A percentile compares a stretch with the other conserved stretches of the same genome.
phyloP scores from a whole-genome alignment of 2,797 vertebrate species.

The Parauchenoglanis ngamensis region DNA sequence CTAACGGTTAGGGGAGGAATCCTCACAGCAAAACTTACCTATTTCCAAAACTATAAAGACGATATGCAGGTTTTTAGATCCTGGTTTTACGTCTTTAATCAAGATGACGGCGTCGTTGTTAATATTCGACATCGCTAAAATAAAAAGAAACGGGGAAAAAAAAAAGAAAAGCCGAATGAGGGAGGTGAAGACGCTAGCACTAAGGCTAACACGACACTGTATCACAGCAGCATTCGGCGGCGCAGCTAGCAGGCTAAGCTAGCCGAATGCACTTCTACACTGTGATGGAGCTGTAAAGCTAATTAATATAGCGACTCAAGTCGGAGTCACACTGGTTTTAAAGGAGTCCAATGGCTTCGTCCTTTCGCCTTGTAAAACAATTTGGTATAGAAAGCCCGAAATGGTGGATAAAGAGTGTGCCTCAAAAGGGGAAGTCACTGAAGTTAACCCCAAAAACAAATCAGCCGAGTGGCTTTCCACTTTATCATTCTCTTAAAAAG shows the following conservation, averaged over 20 bases:
- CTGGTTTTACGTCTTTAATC: conserved; percentile 96
- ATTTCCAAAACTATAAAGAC: conserved; percentile 99
- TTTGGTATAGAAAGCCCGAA: not conserved
- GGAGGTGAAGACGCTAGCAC: not conserved
- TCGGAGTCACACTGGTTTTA: not conserved
- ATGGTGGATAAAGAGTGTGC: not conserved
- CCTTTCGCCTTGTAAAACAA: no score
- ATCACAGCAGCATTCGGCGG: not conserved
- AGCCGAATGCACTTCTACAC: not conserved
- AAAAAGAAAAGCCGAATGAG: not conserved
- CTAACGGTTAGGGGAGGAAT: not conserved
- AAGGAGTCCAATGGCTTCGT: not conserved
- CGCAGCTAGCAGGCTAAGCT: not conserved
- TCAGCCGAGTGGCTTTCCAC: not conserved
- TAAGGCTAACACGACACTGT: not conserved
- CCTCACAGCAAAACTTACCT: conserved; percentile 82
- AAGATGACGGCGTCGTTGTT: conserved; percentile 82
- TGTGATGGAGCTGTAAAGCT: not conserved
- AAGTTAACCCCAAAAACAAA: not conserved
- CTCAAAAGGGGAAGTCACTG: not conserved
- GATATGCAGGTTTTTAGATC: conserved; percentile 97
- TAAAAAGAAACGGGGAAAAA: not conserved
- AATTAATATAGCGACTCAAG: not conserved
- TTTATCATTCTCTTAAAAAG: not conserved
- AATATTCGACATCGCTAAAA: conserved; percentile 75